Evolutionary conservation across 2,113 vertebrate species (phyloP).

Genomic region (Chloroceryle aenea): DNA sequence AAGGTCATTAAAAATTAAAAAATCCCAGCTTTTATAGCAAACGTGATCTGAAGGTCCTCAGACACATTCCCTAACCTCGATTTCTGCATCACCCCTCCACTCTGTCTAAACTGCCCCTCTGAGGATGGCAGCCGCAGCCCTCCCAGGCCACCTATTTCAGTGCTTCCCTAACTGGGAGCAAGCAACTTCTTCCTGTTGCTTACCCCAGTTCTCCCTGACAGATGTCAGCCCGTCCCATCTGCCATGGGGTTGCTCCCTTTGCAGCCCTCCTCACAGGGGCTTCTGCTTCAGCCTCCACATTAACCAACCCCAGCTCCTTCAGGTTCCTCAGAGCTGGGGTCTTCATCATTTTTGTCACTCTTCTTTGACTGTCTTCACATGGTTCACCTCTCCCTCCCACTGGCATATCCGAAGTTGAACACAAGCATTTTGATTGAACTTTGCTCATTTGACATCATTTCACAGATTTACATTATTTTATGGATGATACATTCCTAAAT

Average conservation of each 20-base stretch:
- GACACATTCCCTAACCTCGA: not conserved
- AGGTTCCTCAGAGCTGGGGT: not conserved
- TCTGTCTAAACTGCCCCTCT: not conserved
- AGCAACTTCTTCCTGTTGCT: not conserved
- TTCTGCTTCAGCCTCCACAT: not conserved
- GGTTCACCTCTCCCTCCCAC: not conserved
- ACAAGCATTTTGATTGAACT: not conserved
- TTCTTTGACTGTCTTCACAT: not conserved
- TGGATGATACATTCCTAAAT: not conserved
- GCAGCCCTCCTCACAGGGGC: not conserved
- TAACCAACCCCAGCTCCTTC: not conserved
- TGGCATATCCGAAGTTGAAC: not conserved
- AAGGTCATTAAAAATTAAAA: not conserved
- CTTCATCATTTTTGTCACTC: not conserved
- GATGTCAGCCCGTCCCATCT: fast-evolving
- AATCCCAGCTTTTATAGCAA: not conserved
- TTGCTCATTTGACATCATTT: not conserved
- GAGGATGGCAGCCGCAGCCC: not conserved
- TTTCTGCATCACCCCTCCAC: not conserved
- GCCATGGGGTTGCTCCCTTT: not conserved
- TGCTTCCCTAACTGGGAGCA: not conserved
- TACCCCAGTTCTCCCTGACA: not conserved
- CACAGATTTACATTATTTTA: not conserved
- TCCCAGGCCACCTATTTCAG: not conserved
- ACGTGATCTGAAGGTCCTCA: not conserved